A percentile compares a stretch with the other conserved stretches of the same genome.
These are phyloP conservation scores for Pardosa pseudoannulata DNA, from an alignment of 2,888 invertebrate species.

Conservation along the genomic window DNA sequence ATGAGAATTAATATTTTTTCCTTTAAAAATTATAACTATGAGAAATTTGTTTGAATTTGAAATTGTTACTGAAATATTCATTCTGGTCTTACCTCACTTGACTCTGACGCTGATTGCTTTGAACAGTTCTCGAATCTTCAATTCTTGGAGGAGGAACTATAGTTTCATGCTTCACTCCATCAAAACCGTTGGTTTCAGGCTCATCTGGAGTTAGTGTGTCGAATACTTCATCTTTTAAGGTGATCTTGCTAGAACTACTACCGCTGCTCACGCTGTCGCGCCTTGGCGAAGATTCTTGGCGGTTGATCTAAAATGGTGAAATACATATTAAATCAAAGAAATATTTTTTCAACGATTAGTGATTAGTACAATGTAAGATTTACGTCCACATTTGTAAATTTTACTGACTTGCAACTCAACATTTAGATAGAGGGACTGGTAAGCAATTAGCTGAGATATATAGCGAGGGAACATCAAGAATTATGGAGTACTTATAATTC, in stretches of 20 bases:
- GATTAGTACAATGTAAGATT: too few relatives aligned
- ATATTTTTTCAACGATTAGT: too few relatives aligned
- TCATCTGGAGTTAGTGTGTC: not conserved
- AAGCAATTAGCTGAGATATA: too few relatives aligned
- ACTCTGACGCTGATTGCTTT: not conserved
- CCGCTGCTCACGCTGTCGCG: conserved; percentile 27
- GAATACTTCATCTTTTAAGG: conserved; percentile 33
- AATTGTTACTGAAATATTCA: too few relatives aligned
- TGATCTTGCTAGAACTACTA: conserved; percentile 38
- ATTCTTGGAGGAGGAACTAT: not conserved
- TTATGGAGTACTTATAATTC: too few relatives aligned
- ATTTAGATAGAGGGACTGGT: too few relatives aligned
- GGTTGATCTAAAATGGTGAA: not conserved
- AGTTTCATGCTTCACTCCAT: not conserved
- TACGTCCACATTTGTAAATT: too few relatives aligned
- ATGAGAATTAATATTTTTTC: too few relatives aligned
- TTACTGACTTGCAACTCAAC: too few relatives aligned
- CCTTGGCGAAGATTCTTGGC: not conserved
- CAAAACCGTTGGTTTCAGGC: not conserved
- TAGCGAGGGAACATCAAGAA: too few relatives aligned
- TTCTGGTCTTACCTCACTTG: not conserved
- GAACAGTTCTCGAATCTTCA: not conserved
- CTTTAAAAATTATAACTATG: too few relatives aligned
- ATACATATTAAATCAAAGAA: not conserved
- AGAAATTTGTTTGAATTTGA: too few relatives aligned